phyloP scores from a whole-genome alignment of 2,113 vertebrate genomes.

The Lota lota region DNA sequence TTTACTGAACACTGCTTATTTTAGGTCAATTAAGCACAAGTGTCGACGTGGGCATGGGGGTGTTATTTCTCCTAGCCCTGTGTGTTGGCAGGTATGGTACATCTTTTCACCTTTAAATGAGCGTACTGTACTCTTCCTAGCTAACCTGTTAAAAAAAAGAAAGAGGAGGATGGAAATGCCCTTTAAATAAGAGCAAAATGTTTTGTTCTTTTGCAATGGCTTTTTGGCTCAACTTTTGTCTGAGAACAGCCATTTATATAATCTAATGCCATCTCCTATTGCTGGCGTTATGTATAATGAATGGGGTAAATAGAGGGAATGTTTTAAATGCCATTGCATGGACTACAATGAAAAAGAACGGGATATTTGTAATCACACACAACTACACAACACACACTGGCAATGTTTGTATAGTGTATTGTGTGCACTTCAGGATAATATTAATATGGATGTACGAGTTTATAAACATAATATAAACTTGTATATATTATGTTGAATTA shows the following conservation, averaged over 20 bases:
- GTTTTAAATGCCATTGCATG: conserved; percentile 58
- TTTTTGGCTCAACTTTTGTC: conserved; percentile 24
- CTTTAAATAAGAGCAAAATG: conserved; percentile 11
- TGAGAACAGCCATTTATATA: conserved; percentile 39
- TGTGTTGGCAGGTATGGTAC: no score
- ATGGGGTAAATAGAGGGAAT: conserved; percentile 43
- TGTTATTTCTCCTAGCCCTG: no score
- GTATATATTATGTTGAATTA: no score
- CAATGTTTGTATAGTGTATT: no score
- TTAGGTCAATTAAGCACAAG: no score
- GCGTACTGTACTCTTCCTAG: conserved; percentile 5
- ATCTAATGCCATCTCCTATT: conserved; percentile 31
- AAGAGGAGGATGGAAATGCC: not conserved
- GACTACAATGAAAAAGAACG: conserved; percentile 42
- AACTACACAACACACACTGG: not conserved
- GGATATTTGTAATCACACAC: conserved; percentile 8
- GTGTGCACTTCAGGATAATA: no score
- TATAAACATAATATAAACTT: no score
- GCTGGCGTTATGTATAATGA: conserved; percentile 46
- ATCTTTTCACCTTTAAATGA: no score
- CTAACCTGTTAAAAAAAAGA: conserved; percentile 6
- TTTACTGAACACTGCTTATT: no score
- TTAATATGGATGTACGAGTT: no score
- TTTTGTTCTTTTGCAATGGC: conserved; percentile 1
- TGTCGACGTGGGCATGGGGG: no score